Conservation (phyloP, 2,888 invertebrate genomes). For the Anticlea derivata region DNA sequence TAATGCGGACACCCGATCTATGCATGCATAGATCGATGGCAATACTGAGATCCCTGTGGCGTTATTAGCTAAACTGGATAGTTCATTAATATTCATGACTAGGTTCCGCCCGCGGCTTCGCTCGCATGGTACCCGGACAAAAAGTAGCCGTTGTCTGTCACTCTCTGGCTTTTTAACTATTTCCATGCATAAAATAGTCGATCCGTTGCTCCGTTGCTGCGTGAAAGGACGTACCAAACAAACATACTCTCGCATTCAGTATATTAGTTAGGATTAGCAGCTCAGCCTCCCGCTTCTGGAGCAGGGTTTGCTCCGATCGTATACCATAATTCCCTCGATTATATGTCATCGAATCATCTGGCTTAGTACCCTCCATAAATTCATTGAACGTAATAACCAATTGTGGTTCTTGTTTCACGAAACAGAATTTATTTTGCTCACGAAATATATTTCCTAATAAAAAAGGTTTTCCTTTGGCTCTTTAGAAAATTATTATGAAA, state of each 20-base stretch:
- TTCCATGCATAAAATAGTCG: too few relatives aligned
- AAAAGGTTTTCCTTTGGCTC: slow-evolving; percentile 30
- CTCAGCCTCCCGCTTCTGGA: slow-evolving; percentile 1
- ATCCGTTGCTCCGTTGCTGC: too few relatives aligned
- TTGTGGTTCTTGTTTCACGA: slow-evolving; percentile 14
- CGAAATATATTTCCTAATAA: slow-evolving; percentile 28
- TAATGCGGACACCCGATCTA: slow-evolving; percentile 46
- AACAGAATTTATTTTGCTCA: slow-evolving; percentile 22
- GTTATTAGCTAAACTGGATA: slow-evolving; percentile 18
- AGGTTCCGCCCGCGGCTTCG: too few relatives aligned
- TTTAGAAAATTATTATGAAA: slow-evolving; percentile 39
- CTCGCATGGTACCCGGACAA: too few relatives aligned
- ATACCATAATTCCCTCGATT: neutral
- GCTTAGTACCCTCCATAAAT: slow-evolving; percentile 4
- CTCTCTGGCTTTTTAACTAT: too few relatives aligned
- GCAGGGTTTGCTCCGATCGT: slow-evolving; percentile 3
- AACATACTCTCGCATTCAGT: too few relatives aligned
- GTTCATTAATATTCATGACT: slow-evolving; percentile 22
- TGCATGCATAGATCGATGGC: slow-evolving; percentile 20
- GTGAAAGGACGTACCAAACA: too few relatives aligned
- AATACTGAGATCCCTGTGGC: slow-evolving; percentile 24
- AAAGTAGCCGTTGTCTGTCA: too few relatives aligned
- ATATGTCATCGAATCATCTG: slow-evolving; percentile 5
- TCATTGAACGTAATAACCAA: slow-evolving; percentile 5
- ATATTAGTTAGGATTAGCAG: too few relatives aligned